These are phyloP conservation scores for Bungarus multicinctus DNA, from an alignment of 2,113 vertebrate genomes.

Conservation along the genomic window DNA sequence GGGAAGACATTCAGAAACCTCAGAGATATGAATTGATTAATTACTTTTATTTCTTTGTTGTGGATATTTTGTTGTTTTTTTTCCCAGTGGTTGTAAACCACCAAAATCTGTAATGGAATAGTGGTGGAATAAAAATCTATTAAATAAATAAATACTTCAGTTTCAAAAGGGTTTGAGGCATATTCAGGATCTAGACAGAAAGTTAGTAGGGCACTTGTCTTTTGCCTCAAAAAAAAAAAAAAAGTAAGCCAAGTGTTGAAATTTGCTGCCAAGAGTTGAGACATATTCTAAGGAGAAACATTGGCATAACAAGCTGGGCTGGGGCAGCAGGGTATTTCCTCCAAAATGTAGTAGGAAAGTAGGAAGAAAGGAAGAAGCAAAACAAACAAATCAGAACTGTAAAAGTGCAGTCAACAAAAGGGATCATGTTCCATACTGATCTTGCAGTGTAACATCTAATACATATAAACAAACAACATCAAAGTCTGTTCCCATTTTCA, in stretches of 20 bases:
- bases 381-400: neutral
- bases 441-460: neutral
- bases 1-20: neutral
- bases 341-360: neutral
- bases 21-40: neutral
- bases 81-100: neutral
- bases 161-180: neutral
- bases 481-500: neutral
- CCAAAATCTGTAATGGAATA: neutral
- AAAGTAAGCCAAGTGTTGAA: neutral
- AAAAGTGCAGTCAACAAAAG: neutral
- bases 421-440: neutral
- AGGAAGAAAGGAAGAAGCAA: neutral
- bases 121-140: neutral
- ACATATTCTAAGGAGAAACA: neutral
- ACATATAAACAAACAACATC: neutral
- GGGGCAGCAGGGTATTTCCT: neutral
- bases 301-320: neutral
- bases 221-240: neutral
- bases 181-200: neutral
- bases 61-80: neutral
- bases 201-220: neutral
- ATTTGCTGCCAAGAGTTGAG: neutral
- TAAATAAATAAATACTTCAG: neutral
- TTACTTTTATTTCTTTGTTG: neutral